Conservation (phyloP, 2,888 invertebrate genomes). For the Piscicola geometra region DNA sequence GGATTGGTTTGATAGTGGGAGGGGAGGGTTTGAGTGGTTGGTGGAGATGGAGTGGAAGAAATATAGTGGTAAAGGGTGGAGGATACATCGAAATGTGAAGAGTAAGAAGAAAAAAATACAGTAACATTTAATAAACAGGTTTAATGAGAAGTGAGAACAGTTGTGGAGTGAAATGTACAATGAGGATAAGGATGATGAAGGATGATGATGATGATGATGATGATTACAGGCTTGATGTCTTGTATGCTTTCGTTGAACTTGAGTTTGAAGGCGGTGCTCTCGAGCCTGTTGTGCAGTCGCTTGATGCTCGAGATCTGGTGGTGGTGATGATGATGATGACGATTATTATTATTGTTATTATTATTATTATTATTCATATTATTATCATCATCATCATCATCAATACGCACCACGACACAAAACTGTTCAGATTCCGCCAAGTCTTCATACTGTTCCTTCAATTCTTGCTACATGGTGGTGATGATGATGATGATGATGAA, state of each 20-base stretch:
- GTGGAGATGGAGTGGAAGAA: not conserved
- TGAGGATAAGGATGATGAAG: not conserved
- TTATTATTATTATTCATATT: not conserved
- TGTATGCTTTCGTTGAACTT: slow-evolving; percentile 78
- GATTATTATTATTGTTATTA: slow-evolving; percentile 44
- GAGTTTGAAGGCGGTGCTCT: slow-evolving; percentile 82
- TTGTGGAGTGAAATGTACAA: not conserved
- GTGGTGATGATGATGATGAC: slow-evolving; percentile 1
- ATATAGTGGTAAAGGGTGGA: not conserved
- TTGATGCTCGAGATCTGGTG: slow-evolving; percentile 79
- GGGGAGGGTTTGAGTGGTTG: not conserved
- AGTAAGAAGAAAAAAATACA: not conserved
- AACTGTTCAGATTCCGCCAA: slow-evolving; percentile 84
- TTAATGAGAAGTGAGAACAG: too few relatives aligned
- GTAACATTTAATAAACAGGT: too few relatives aligned
- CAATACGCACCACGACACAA: slow-evolving; percentile 67
- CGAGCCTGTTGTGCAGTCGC: slow-evolving; percentile 74
- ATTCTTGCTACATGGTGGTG: slow-evolving; percentile 56
- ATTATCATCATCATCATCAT: not conserved
- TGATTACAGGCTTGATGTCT: slow-evolving; percentile 76
- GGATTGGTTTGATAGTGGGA: not conserved
- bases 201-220: not conserved
- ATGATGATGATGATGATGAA: slow-evolving; percentile 36
- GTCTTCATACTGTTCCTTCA: slow-evolving; percentile 72
- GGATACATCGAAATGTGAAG: not conserved